phyloP scores from a whole-genome alignment of 2,888 invertebrate genomes.

The Amphipoea lucens region DNA sequence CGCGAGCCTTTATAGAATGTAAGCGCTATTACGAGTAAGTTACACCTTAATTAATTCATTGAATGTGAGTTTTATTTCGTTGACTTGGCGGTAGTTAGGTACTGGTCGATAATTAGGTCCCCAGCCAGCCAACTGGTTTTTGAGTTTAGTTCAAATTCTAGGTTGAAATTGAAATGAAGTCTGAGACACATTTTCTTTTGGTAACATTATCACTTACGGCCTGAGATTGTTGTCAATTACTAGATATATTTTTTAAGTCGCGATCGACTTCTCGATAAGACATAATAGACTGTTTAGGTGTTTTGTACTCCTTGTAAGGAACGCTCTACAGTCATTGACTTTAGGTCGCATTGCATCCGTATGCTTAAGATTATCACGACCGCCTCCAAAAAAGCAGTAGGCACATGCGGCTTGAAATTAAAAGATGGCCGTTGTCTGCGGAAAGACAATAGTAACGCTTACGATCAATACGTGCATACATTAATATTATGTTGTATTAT shows the following conservation, averaged over 20 bases:
- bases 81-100: not conserved
- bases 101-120: conserved; percentile 1
- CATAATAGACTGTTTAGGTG: not conserved
- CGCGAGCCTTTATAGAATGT: conserved; percentile 4
- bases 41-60: conserved; percentile 19
- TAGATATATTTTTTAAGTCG: too few species aligned
- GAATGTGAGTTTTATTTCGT: conserved; percentile 4
- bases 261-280: too few species aligned
- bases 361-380: not conserved
- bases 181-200: not conserved
- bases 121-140: conserved; percentile 1
- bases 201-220: not conserved
- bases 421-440: not conserved
- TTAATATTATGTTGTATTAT: not conserved
- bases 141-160: conserved; percentile 2
- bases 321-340: not conserved
- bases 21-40: not conserved
- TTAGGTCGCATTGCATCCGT: not conserved
- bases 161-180: not conserved
- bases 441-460: not conserved
- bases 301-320: not conserved
- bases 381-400: not conserved
- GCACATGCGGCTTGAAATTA: not conserved
- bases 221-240: not conserved
- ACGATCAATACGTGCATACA: not conserved